phyloP scores from a whole-genome alignment of 2,888 invertebrate species.

The Corbicula japonica region DNA sequence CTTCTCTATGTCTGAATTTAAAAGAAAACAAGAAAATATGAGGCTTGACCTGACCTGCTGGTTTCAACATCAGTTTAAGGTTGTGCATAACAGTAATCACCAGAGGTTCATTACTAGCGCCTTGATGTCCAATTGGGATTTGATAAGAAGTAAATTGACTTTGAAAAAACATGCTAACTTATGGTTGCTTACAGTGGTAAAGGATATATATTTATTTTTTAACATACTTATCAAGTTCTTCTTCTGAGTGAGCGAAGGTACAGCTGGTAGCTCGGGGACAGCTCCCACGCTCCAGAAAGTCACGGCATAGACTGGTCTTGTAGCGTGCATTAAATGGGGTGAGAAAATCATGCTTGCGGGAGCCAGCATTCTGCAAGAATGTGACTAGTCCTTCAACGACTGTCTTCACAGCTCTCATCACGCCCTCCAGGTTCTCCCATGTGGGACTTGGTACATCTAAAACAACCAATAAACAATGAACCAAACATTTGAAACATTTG shows the following conservation, averaged over 20 bases:
- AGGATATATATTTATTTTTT: neutral
- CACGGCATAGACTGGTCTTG: conserved; percentile 96
- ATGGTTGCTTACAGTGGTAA: too few relatives aligned
- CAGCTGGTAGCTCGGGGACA: conserved; percentile 96
- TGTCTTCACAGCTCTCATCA: conserved; percentile 85
- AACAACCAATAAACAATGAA: too few relatives aligned
- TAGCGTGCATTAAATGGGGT: conserved; percentile 89
- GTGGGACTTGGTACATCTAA: conserved; percentile 84
- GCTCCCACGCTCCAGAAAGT: conserved; percentile 92
- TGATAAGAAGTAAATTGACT: too few relatives aligned
- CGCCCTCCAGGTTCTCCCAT: conserved; percentile 85
- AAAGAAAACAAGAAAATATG: conserved; percentile 9
- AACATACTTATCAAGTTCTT: conserved; percentile 94
- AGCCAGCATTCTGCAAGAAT: conserved; percentile 92
- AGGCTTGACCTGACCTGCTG: neutral
- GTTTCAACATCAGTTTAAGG: too few relatives aligned
- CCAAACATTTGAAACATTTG: too few relatives aligned
- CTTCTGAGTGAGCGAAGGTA: conserved; percentile 96
- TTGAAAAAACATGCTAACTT: too few relatives aligned
- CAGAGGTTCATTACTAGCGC: too few relatives aligned
- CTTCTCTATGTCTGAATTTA: too few relatives aligned
- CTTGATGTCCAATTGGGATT: too few relatives aligned
- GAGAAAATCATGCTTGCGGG: conserved; percentile 85
- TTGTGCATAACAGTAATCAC: too few relatives aligned
- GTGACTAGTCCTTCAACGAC: conserved; percentile 93